Conservation (phyloP, 2,113 vertebrate genomes). For the Thinocorus orbignyianus region DNA sequence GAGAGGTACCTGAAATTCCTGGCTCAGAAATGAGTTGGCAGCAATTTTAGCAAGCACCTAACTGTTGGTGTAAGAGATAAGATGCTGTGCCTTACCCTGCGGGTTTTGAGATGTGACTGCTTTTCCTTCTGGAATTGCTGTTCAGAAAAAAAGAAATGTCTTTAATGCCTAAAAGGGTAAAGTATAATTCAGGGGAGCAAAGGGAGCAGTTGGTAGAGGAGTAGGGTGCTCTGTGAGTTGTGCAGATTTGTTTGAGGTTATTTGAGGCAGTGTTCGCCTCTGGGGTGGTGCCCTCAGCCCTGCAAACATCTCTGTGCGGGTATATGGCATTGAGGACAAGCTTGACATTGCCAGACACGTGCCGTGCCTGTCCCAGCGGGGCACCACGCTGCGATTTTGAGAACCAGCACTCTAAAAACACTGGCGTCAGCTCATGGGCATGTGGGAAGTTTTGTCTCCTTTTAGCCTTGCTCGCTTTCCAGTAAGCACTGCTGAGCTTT, state of each 20-base stretch:
- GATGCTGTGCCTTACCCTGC: not conserved
- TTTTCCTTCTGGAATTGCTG: not conserved
- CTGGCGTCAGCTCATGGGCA: not conserved
- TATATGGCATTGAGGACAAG: accelerated
- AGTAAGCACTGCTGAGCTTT: not conserved
- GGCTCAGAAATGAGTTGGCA: not conserved
- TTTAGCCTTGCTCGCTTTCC: not conserved
- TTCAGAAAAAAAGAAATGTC: not conserved
- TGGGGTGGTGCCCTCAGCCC: not conserved
- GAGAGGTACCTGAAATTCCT: not conserved
- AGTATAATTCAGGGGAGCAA: not conserved
- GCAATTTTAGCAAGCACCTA: not conserved
- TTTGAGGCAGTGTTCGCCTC: too few species aligned
- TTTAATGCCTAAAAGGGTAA: not conserved
- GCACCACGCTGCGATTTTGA: accelerated
- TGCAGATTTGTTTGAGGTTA: not conserved
- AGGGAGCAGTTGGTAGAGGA: not conserved
- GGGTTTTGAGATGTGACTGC: not conserved
- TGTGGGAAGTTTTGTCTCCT: not conserved
- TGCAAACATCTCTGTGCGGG: not conserved
- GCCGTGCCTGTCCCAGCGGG: not conserved
- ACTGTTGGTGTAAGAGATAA: not conserved
- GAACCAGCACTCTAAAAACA: not conserved
- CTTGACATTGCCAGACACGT: not conserved
- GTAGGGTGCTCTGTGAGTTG: not conserved